phyloP scores from a whole-genome alignment of 2,113 vertebrate species.

The Lepisosteus osseus region DNA sequence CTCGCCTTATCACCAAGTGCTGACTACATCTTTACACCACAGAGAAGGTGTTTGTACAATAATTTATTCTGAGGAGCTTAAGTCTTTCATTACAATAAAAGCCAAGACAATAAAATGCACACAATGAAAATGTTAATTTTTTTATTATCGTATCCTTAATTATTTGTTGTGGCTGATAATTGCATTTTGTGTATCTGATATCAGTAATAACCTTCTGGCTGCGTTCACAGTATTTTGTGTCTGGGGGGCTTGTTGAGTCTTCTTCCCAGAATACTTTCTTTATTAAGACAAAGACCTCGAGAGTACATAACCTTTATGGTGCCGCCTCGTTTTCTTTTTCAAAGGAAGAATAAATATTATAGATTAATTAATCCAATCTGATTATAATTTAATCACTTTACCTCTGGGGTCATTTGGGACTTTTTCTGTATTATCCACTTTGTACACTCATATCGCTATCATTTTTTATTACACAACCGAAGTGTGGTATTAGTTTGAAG shows the following conservation, averaged over 20 bases:
- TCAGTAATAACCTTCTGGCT: slow-evolving; percentile 99
- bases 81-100: slow-evolving; percentile 73
- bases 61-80: slow-evolving; percentile 63
- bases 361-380: slow-evolving; percentile 98
- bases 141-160: slow-evolving; percentile 92
- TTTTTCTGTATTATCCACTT: slow-evolving; percentile 74
- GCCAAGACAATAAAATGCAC: slow-evolving; percentile 60
- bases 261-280: slow-evolving; percentile 79
- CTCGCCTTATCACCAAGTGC: slow-evolving; percentile 43
- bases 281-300: slow-evolving; percentile 89
- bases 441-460: slow-evolving; percentile 72
- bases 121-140: slow-evolving; percentile 98
- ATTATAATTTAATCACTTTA: slow-evolving; percentile 98
- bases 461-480: slow-evolving; percentile 14
- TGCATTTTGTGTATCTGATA: slow-evolving; percentile 91
- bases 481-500: slow-evolving; percentile 37
- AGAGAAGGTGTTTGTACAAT: slow-evolving; percentile 44
- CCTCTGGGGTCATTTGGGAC: slow-evolving; percentile 77
- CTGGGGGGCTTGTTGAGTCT: slow-evolving; percentile 89
- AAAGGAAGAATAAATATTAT: slow-evolving; percentile 98
- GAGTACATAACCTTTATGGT: slow-evolving; percentile 90
- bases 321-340: slow-evolving; percentile 82
- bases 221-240: slow-evolving; percentile 77
- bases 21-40: slow-evolving; percentile 45
- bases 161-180: slow-evolving; percentile 99